phyloP scores from a whole-genome alignment of 2,888 invertebrate genomes.

The Terebella lapidaria region DNA sequence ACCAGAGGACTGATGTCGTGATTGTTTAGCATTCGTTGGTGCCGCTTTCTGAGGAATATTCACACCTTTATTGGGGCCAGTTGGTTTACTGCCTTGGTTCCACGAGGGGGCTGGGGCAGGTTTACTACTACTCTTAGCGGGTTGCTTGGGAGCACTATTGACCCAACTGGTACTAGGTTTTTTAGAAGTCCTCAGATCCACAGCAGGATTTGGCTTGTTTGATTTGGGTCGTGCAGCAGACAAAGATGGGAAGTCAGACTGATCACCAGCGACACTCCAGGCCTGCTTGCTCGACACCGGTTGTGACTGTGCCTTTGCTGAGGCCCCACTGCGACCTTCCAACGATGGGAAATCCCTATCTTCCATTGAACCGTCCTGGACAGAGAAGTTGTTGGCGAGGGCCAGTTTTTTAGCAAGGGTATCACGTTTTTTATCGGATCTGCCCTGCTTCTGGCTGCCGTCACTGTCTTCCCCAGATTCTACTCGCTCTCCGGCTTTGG shows the following conservation, averaged over 20 bases:
- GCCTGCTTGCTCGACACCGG: too few species aligned
- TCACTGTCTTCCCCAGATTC: background rate
- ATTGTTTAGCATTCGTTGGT: background rate
- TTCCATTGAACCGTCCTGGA: conserved; percentile 31
- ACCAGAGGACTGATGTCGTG: background rate
- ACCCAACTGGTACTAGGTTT: background rate
- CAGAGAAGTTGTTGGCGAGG: conserved; percentile 41
- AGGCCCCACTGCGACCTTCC: too few species aligned
- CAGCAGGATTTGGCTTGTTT: background rate
- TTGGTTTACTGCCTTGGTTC: too few species aligned
- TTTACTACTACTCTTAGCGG: background rate
- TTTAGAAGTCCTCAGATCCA: background rate
- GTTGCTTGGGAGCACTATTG: background rate
- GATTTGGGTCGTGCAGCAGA: background rate
- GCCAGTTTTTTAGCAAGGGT: conserved; percentile 48
- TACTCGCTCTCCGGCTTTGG: too few species aligned
- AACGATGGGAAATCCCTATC: conserved; percentile 49
- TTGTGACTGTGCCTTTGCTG: too few species aligned
- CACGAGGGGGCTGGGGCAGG: background rate
- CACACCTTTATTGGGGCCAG: background rate
- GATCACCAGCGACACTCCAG: too few species aligned
- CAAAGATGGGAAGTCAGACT: conserved; percentile 45
- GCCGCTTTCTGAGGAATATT: background rate
- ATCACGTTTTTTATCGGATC: background rate
- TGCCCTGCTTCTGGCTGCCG: background rate